A percentile compares a stretch with the other conserved stretches of the same genome.
These are phyloP conservation scores for Ornithoptera alexandrae DNA, from an alignment of 2,888 invertebrate species.

Conservation along the genomic window DNA sequence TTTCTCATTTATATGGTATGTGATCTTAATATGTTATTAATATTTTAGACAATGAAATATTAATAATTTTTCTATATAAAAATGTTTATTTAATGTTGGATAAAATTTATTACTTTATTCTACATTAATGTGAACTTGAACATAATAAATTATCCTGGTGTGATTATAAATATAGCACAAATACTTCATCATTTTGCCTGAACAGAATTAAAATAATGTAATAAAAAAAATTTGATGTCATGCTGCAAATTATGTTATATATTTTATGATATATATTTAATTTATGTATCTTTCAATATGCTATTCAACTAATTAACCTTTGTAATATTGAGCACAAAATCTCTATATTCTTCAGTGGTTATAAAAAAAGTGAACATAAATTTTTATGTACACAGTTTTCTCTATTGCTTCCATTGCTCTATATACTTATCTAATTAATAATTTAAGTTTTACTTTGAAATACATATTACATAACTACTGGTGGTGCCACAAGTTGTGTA, in stretches of 20 bases:
- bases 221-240: neutral
- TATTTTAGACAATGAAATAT: neutral
- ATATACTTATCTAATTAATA: no score
- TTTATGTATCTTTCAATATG: neutral
- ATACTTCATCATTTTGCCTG: neutral
- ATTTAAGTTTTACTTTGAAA: no score
- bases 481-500: no score
- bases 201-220: neutral
- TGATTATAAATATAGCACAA: neutral
- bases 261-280: no score
- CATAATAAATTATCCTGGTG: neutral
- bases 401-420: no score
- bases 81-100: neutral
- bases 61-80: neutral
- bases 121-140: neutral
- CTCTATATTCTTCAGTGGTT: neutral
- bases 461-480: no score
- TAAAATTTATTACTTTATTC: neutral
- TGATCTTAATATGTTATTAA: constrained; percentile 14
- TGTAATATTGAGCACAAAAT: constrained; percentile 1
- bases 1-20: constrained; percentile 21
- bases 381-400: no score
- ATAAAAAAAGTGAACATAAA: neutral
- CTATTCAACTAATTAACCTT: no score
- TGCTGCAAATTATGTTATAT: no score